Base-by-base conservation (phyloP, 2,888 invertebrate genomes). In the Asteroscopus sphinx region DNA sequence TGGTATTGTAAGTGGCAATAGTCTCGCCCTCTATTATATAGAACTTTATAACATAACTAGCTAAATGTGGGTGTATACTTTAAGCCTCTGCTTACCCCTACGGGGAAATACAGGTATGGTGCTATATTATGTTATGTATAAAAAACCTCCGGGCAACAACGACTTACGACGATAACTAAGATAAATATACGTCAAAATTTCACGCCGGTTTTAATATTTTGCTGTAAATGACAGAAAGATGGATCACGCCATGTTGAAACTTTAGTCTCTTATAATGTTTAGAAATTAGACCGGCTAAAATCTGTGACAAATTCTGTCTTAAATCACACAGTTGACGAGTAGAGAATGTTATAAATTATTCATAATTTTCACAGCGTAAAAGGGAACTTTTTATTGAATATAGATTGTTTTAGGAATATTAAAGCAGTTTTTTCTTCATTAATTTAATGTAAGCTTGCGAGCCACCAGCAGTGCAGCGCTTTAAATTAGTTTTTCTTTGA, bases 141-240 rank as follows among this genome's bases (percentile, higher is more conserved):
- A 21, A 6, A 21, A 21, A 21, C 21, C 4, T 21, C 21, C 21
- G 4, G 21, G 21, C 21, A 4, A 21, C 2, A 4, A 21, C 3
- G 21, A 21, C 21, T 21, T 1, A 21, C 21, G 21, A 0, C 4
- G 4, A 21, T 37, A 37, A 37, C 16, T 42, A 35, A 12, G 12
- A 26, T 11, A 33, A 15, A 13, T 51, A 40, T 17, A 16, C n/a
- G 28, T 67, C 33, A 55, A 52, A 51, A 28, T 40, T 15, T 12
- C 35, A 26, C 15, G 13, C 25, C 42, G 30, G 30, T 40, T 41
- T 64, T 37, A 49, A 49, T 41, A 42, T 64, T 64, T 39, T 13
- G 47, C 16, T 67, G 41, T 36, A 37, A 61, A 44, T 44, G 57
- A 62, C 62, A 49, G 72, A 45, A 54, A 67, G 62, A 69, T 62